Evolutionary conservation across 2,888 invertebrate genomes (phyloP), one percentile per base, ranked within the genome.

Genomic region (Hoplodrina ambigua): DNA sequence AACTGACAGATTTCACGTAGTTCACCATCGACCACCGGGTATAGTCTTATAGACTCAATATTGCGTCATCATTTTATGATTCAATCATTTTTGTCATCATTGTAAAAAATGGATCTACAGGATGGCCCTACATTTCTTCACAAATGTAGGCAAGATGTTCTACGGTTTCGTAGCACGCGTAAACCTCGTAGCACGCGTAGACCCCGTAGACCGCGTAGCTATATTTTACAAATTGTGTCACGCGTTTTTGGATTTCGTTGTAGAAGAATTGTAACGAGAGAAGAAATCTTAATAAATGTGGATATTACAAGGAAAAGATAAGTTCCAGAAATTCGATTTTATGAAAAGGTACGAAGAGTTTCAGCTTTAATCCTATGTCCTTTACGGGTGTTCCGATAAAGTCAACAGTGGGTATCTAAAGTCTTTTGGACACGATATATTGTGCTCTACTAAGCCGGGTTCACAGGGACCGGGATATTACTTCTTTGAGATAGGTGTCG

Each of bases 341-440:
- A 86, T 87, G 87, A 87, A 86, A 87, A 69, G 30, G 41, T 59
- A 87, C 85, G 82, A 79, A 83, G 79, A 81, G 71, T 66, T 72
- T 49, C 37, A 59, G 55, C 63, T 78, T 68, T 81, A 83, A 82
- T 82, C 69, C 61, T 44, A 69, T 59, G 74, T 81, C 82, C 80
- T 80, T 83, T 83, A 79, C 81, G 78, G 79, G 81, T 83, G 82
- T 85, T 78, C 74, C 73, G 86, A 89, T 88, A 86, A 85, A 85
- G 85, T 84, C 83, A 85, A 86, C 84, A 77, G 75, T 75, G 71
- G 69, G 65, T 61, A 82, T 69, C 81, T 75, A 69, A 81, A 83
- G 83, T 82, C 76, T 83, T 84, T 81, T 71, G 78, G 82, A 82
- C 72, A 76, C 82, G 79, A 88, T 88, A 86, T 86, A 88, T 88